Evolutionary conservation across 2,888 invertebrate genomes (phyloP).

Genomic region (Tineola bisselliella): DNA sequence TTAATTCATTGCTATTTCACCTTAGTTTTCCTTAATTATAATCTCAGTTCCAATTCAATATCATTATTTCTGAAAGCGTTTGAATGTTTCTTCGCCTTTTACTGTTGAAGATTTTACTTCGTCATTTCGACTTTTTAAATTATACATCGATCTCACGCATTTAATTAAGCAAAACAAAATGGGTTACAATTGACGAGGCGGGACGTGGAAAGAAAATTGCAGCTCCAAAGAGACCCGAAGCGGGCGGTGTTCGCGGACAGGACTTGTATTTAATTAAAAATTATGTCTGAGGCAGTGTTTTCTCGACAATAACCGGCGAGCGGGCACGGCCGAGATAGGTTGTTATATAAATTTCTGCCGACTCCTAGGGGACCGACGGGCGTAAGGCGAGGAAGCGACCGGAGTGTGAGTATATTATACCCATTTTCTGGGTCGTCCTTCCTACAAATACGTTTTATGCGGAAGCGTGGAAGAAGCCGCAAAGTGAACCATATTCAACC

Average conservation of each 20-base stretch:
- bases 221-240: not conserved
- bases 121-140: not conserved
- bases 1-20: not conserved
- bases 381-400: conserved; percentile 55
- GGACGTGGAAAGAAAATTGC: conserved; percentile 16
- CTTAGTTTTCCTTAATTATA: not conserved
- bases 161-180: conserved; percentile 22
- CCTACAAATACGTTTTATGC: conserved; percentile 68
- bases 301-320: conserved; percentile 51
- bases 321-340: conserved; percentile 58
- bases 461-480: conserved; percentile 53
- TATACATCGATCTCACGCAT: not conserved
- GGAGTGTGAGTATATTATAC: conserved; percentile 67
- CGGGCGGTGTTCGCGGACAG: conserved; percentile 33
- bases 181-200: conserved; percentile 25
- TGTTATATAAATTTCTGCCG: conserved; percentile 67
- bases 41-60: not conserved
- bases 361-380: conserved; percentile 57
- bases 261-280: conserved; percentile 63
- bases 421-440: conserved; percentile 69
- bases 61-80: not conserved
- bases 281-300: conserved; percentile 59
- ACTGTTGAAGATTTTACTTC: not conserved
- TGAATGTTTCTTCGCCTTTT: not conserved
- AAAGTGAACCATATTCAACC: conserved; percentile 23